Evolutionary conservation across 2,888 invertebrate species (phyloP).

Genomic region (Apodemia duryi): DNA sequence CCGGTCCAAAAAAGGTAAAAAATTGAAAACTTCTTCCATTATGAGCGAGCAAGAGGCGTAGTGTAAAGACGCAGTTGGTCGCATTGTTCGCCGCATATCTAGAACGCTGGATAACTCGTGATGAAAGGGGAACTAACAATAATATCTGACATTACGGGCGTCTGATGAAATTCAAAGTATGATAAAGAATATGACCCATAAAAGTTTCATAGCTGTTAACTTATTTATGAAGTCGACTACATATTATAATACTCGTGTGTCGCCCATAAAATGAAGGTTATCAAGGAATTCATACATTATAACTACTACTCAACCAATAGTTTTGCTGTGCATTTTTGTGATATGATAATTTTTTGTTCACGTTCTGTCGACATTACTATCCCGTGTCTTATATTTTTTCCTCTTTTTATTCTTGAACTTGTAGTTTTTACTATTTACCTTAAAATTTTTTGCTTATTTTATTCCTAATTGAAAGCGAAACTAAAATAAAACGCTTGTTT

Average conservation of each 20-base stretch:
- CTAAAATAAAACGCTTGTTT: not conserved
- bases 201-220: conserved; percentile 73
- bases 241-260: conserved; percentile 60
- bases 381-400: not conserved
- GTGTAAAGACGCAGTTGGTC: conserved; percentile 1
- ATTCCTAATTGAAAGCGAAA: not conserved
- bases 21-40: conserved; percentile 9
- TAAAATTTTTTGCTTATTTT: not conserved
- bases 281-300: conserved; percentile 17
- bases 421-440: not conserved
- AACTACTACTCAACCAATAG: conserved; percentile 1
- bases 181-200: conserved; percentile 72
- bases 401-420: not conserved
- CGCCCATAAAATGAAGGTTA: conserved; percentile 35
- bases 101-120: conserved; percentile 16
- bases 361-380: not conserved
- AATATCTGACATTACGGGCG: conserved; percentile 56
- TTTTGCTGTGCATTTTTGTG: not conserved
- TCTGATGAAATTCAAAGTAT: conserved; percentile 73
- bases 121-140: conserved; percentile 39
- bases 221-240: conserved; percentile 70
- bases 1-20: not conserved
- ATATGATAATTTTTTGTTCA: not conserved
- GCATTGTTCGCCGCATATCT: conserved; percentile 14
- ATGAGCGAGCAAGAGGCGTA: conserved; percentile 9